Evolutionary conservation across 2,888 invertebrate genomes (phyloP), one percentile per base, ranked within the genome.

Genomic region (Eutolmus rufibarbis): DNA sequence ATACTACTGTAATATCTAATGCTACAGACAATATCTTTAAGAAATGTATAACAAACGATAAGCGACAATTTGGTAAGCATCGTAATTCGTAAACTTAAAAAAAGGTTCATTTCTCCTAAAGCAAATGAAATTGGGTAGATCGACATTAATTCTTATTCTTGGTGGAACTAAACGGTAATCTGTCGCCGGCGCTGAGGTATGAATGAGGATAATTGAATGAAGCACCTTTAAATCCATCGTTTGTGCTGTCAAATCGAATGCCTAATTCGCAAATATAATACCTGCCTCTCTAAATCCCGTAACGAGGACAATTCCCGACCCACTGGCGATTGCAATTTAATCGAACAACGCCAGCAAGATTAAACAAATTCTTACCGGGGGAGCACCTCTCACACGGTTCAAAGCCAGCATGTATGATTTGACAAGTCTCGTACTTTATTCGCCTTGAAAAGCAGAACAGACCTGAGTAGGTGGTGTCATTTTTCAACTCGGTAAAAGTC

Each of bases 391-490:
- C 34, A 12, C 16, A 9, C 9, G 74, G 34, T 12, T 34, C 34
- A 31, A 74, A 23, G 34, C 31, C 34, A 23, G 23, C 31, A 12
- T 37, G 76, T 34, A n/a, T n/a, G 37, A 37, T 76, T 16, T 76
- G 76, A 76, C 76, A 76, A 76, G 76, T 76, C 34, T 37, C 28
- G 34, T 76, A 76, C 19, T 37, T 76, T 76, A 76, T 76, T 76
- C 76, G 76, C 31, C 76, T 76, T 34, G 76, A 31, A 34, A 34
- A 76, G 19, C 34, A 76, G 16, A 76, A 1, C 78, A 78, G 23
- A 51, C 51, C 51, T 23, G 79, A 31, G 79, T 79, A 79, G 79
- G 79, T 79, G 79, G 51, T 79, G 51, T 79, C 79, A 79, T 79
- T 79, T 79, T 79, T 79, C 51, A 79, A 40, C 23, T 16, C 1